phyloP scores from a whole-genome alignment of 2,888 invertebrate species.

The Rhaphigaster nebulosa region DNA sequence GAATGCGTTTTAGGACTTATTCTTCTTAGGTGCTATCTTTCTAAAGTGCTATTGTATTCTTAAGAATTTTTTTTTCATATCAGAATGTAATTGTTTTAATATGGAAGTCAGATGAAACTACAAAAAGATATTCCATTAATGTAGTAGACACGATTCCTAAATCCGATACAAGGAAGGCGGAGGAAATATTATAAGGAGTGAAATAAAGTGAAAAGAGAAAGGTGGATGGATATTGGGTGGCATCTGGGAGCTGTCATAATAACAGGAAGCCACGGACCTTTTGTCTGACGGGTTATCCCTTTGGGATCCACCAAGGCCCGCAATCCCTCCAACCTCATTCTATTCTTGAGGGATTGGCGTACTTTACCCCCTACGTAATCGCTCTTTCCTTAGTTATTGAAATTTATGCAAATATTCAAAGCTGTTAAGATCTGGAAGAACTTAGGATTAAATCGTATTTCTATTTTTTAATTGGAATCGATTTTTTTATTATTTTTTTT shows the following conservation, averaged over 20 bases:
- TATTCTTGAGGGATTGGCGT: not conserved
- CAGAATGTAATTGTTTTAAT: no score
- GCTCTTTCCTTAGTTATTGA: not conserved
- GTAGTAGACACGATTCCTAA: not conserved
- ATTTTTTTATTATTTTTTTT: no score
- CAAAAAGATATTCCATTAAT: not conserved
- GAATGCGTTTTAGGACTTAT: no score
- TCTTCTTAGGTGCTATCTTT: no score
- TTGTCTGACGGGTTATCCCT: not conserved
- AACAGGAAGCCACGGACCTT: not conserved
- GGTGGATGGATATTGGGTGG: not conserved
- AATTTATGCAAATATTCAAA: not conserved
- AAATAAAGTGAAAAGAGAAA: not conserved
- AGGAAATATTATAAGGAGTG: not conserved
- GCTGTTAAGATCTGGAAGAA: not conserved
- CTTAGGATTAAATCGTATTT: no score
- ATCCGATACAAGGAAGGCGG: not conserved
- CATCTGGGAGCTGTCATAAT: not conserved
- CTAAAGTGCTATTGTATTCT: no score
- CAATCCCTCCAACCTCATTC: not conserved
- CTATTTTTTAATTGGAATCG: no score
- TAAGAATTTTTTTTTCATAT: no score
- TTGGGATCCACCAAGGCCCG: not conserved
- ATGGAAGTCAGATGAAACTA: no score
- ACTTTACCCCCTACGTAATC: not conserved